phyloP scores from a whole-genome alignment of 2,797 vertebrate genomes.

The Myotis vivesi region DNA sequence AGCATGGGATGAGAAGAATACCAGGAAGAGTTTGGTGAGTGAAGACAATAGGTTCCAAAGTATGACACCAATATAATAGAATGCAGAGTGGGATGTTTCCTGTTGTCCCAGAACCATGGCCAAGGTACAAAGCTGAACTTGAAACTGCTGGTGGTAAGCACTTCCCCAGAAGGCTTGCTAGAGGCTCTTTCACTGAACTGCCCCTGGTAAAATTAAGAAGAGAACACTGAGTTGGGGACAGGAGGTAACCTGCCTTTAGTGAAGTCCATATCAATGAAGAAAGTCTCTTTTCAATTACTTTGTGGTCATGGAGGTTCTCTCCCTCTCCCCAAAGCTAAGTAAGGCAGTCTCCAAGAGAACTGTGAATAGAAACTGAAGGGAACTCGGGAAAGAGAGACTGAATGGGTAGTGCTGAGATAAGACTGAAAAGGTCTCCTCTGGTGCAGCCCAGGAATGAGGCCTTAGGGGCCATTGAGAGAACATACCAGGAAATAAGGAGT shows the following conservation, averaged over 20 bases:
- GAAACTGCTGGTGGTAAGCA: neutral
- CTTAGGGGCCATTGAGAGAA: neutral
- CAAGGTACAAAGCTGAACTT: constrained; percentile 12
- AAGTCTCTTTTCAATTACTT: neutral
- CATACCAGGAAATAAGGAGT: neutral
- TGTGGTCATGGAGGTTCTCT: neutral
- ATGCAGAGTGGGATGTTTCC: constrained; percentile 3
- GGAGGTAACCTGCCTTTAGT: neutral
- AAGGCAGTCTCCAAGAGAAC: neutral
- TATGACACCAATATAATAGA: neutral
- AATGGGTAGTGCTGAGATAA: neutral
- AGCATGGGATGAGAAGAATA: neutral
- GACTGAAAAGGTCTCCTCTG: neutral
- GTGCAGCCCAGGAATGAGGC: neutral
- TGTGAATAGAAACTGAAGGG: neutral
- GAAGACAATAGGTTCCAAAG: constrained; percentile 37
- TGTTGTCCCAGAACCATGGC: constrained; percentile 5
- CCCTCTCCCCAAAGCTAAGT: neutral
- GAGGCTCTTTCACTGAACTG: neutral
- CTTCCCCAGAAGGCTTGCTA: neutral
- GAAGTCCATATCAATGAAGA: neutral
- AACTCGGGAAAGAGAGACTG: neutral
- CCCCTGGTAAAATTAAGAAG: neutral
- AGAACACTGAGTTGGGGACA: neutral
- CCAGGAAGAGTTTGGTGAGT: constrained; percentile 24